Evolutionary conservation across 2,113 vertebrate species (phyloP), one percentile per base, ranked within the genome.

Genomic region (Oreochromis aureus): DNA sequence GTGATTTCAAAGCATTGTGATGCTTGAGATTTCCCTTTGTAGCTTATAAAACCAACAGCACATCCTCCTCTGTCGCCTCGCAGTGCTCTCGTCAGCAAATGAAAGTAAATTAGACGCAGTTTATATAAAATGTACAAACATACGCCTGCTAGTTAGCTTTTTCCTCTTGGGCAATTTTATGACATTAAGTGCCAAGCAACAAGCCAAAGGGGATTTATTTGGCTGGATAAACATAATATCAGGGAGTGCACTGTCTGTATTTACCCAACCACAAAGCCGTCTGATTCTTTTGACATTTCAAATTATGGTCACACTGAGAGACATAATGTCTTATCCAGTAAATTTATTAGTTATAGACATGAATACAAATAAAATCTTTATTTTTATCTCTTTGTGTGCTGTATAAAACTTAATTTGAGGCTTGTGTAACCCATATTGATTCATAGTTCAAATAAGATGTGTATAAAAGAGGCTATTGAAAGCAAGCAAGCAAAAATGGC

Each of bases 161-260:
- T 86, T 82, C 46, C 87, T 89, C 78, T 30, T 51, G 54, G 54
- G 71, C 15, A 80, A 6, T 80, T 86, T 86, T 82, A 80, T 80
- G 18, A 63, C 41, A 79, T 81, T 73, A 84, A 54, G 69, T 80
- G 76, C 83, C 59, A 58, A 89, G 85, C 81, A 89, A 89, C 86
- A 63, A 86, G 71, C 80, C 87, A 80, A 76, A 63, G 32, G 85
- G 83, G 83, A 91, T 86, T 89, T 88, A 76, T 76, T 51, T 76
- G 71, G 15, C 56, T 53, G 63, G 55, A 83, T 81, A 80, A 86
- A 84, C 87, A 85, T 71, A 76, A 89, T 84, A 81, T 76, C 56
- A 76, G 59, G 51, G 11, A 61, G 85, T 79, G 36, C 39, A 7
- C 48, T 83, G 58, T 83, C 44, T 76, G 44, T 32, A 18, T 81